Percentiles rank a stretch among this genome's conserved stretches.
Evolutionary conservation across 1,140 invertebrate genomes (phyloP).

Genomic region (Theocolax elegans): DNA sequence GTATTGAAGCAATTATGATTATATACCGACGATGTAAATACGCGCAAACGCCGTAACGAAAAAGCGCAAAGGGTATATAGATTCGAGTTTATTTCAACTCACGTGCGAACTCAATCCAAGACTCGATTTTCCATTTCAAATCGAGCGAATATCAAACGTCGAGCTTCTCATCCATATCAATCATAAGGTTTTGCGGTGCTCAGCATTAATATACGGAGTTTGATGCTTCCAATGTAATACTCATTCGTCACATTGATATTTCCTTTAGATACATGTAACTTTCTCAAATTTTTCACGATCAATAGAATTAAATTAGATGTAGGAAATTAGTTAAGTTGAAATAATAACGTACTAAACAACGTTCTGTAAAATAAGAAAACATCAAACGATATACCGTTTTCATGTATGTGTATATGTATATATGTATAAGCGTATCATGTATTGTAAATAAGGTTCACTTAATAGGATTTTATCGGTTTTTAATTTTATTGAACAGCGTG

Average conservation of each 20-base stretch:
- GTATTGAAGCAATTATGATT: no score
- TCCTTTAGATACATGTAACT: background rate
- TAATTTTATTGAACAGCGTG: no score
- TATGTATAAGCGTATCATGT: no score
- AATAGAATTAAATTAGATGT: background rate
- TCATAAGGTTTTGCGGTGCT: slow-evolving; percentile 49
- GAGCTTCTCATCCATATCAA: slow-evolving; percentile 66
- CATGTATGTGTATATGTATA: no score
- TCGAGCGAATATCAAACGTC: slow-evolving; percentile 66
- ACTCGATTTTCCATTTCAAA: slow-evolving; percentile 68
- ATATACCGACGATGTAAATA: background rate
- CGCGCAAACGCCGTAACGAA: background rate
- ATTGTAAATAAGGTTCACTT: no score
- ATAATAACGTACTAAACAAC: no score
- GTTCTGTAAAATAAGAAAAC: no score
- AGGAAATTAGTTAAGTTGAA: no score
- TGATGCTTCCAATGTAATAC: slow-evolving; percentile 26
- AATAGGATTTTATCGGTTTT: no score
- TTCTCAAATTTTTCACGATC: background rate
- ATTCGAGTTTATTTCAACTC: slow-evolving; percentile 61
- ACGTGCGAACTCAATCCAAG: slow-evolving; percentile 64
- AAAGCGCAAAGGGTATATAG: slow-evolving; percentile 5
- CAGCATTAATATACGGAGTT: slow-evolving; percentile 12
- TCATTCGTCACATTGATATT: slow-evolving; percentile 35
- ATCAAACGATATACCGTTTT: no score